Percentiles rank a stretch among this genome's conserved stretches.
Conservation (phyloP, 1,140 invertebrate genomes). For the Lamellibrachia luymesi region DNA sequence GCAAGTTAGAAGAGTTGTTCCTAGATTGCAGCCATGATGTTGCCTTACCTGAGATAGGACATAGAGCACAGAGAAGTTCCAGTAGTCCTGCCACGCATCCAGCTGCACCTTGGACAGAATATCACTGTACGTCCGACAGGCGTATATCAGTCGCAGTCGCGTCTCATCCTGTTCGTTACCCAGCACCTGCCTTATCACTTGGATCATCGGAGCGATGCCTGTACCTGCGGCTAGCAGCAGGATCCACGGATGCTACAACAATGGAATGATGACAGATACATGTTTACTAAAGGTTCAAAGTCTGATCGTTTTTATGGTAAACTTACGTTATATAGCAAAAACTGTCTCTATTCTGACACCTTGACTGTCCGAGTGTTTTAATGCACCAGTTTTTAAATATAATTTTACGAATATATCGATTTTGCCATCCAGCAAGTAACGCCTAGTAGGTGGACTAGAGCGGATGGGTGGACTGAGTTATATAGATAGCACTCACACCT, state of each 20-base stretch:
- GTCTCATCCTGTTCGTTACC: conserved; percentile 67
- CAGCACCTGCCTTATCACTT: conserved; percentile 64
- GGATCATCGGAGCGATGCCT: conserved; percentile 68
- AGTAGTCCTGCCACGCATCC: conserved; percentile 61
- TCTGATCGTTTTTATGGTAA: too few species aligned
- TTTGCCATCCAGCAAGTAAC: too few species aligned
- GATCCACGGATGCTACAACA: conserved; percentile 48
- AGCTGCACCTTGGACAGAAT: conserved; percentile 65
- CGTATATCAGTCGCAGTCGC: conserved; percentile 63
- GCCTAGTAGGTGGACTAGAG: too few species aligned
- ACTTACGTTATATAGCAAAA: too few species aligned
- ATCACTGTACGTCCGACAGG: conserved; percentile 58
- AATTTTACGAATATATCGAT: too few species aligned
- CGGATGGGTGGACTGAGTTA: too few species aligned
- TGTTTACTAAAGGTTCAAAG: too few species aligned
- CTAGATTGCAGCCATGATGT: neutral
- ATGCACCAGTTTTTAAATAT: too few species aligned
- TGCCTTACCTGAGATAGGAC: neutral
- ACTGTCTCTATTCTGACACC: too few species aligned
- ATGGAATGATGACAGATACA: neutral
- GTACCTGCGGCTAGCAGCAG: conserved; percentile 70
- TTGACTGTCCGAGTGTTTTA: too few species aligned
- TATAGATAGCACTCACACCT: too few species aligned
- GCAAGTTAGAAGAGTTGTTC: too few species aligned
- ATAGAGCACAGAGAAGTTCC: conserved; percentile 68